Evolutionary conservation across 2,113 vertebrate genomes (phyloP).

Genomic region (Micronycteris hirsuta): DNA sequence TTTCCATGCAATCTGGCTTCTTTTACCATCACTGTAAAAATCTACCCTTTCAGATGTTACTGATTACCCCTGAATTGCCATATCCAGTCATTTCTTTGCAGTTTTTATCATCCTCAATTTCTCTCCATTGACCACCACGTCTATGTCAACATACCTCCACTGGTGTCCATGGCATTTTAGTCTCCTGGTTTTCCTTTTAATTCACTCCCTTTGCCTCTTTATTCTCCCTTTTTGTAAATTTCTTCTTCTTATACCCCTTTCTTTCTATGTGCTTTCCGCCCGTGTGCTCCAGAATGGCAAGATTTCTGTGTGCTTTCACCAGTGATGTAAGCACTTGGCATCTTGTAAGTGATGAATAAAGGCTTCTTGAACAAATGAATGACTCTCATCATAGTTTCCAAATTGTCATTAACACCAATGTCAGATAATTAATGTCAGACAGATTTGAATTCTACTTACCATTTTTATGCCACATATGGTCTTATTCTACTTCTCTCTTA

Average conservation of each 20-base stretch:
- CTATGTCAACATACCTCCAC: background rate
- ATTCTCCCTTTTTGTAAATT: background rate
- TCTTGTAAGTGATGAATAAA: background rate
- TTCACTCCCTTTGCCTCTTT: background rate
- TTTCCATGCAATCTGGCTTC: background rate
- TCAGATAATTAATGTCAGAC: background rate
- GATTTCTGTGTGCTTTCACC: background rate
- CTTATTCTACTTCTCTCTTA: background rate
- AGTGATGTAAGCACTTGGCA: background rate
- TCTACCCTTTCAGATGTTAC: background rate
- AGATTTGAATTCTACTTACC: background rate
- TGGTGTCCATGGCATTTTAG: background rate
- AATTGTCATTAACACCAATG: background rate
- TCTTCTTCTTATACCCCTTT: background rate
- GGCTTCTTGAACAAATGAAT: background rate
- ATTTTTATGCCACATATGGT: background rate
- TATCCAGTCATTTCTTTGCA: background rate
- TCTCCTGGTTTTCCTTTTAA: background rate
- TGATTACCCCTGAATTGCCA: background rate
- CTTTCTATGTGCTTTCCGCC: background rate
- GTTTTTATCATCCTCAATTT: background rate
- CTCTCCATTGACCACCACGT: background rate
- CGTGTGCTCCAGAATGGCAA: background rate
- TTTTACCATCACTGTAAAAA: background rate
- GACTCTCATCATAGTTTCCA: background rate